Percentiles rank a stretch among this genome's conserved stretches.
Conservation (phyloP, 2,797 vertebrate genomes). For the Capromys pilorides region DNA sequence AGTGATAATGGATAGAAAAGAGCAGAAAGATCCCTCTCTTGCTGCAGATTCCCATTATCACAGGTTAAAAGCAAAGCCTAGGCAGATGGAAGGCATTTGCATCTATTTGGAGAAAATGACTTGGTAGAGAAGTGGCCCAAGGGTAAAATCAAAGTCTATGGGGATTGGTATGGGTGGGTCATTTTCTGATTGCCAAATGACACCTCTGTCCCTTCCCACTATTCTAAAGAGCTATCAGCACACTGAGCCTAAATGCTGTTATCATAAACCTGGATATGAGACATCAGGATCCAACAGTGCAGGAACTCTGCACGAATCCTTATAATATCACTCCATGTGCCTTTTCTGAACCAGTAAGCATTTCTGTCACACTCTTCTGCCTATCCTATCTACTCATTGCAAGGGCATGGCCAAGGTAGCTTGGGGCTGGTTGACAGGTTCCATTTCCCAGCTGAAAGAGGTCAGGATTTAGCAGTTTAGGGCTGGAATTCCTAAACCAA, state of each 20-base stretch:
- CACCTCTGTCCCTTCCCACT: not conserved
- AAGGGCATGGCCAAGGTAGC: not conserved
- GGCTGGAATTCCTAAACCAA: not conserved
- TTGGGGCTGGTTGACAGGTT: not conserved
- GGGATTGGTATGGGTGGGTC: conserved; percentile 23
- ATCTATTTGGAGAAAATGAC: conserved; percentile 71
- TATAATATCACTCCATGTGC: not conserved
- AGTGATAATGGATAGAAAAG: conserved; percentile 69
- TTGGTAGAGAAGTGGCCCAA: conserved; percentile 35
- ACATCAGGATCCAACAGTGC: not conserved
- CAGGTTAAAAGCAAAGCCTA: conserved; percentile 67
- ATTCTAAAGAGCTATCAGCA: not conserved
- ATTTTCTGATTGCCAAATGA: conserved; percentile 63
- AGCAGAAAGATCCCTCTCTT: conserved; percentile 56
- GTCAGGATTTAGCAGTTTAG: not conserved
- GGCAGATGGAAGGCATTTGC: conserved; percentile 63
- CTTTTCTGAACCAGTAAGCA: conserved; percentile 5
- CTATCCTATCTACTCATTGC: not conserved
- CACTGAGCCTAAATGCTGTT: not conserved
- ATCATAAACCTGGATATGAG: conserved; percentile 3
- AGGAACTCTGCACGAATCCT: not conserved
- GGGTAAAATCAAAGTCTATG: conserved; percentile 58
- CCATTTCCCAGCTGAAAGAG: not conserved
- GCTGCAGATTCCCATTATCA: conserved; percentile 65
- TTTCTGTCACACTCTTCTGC: conserved; percentile 25